A percentile compares a stretch with the other conserved stretches of the same genome.
Evolutionary conservation across 2,888 invertebrate species (phyloP).

Genomic region (Drosophila borealis): DNA sequence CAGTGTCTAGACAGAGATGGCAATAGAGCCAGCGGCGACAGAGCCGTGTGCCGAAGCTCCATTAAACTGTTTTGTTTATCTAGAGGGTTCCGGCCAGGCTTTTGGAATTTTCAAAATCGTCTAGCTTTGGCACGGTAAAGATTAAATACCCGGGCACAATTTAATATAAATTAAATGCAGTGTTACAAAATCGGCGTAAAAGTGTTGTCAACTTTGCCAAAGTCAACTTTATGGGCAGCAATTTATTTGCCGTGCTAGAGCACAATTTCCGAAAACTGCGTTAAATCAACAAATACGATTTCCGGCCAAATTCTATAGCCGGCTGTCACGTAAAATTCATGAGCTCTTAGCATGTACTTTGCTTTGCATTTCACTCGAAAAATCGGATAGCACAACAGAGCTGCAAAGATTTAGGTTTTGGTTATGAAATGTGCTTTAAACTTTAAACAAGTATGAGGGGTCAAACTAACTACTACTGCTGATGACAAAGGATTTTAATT

Average conservation of each 20-base stretch:
- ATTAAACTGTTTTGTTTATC: conserved; percentile 4
- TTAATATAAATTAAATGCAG: too few species aligned
- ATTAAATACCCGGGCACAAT: too few species aligned
- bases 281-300: conserved; percentile 12
- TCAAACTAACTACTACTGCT: too few species aligned
- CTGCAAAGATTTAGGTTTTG: too few species aligned
- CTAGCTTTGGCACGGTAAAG: not conserved
- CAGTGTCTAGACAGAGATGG: conserved; percentile 9
- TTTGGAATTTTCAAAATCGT: not conserved
- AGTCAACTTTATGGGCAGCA: too few species aligned
- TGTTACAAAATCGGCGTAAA: not conserved
- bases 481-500: too few species aligned
- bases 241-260: too few species aligned
- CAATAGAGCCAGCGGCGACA: not conserved
- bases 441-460: too few species aligned
- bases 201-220: not conserved
- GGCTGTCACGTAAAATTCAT: conserved; percentile 11
- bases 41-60: not conserved
- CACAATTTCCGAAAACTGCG: not conserved
- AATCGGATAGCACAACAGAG: too few species aligned
- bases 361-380: too few species aligned
- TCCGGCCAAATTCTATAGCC: conserved; percentile 13
- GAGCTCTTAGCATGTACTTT: conserved; percentile 5
- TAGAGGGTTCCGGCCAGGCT: not conserved
- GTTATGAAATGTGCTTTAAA: too few species aligned